These are phyloP conservation scores for Momotus momota DNA, from an alignment of 2,797 vertebrate genomes.

Conservation along the genomic window DNA sequence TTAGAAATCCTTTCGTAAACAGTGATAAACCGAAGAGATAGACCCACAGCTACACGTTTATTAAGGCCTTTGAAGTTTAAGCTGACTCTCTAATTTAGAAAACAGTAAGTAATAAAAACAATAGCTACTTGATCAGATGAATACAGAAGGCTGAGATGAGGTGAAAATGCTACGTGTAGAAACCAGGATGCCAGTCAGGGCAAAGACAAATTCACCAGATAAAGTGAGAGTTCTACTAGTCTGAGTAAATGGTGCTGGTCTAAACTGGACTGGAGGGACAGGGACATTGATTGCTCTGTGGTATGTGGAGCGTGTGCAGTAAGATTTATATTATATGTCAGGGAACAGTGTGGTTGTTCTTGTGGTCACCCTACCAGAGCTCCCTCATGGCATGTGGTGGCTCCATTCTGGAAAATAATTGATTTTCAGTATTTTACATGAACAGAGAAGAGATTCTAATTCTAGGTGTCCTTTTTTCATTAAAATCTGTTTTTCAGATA, in stretches of 20 bases:
- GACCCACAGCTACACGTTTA: neutral
- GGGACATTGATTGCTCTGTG: fast-evolving
- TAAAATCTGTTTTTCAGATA: neutral
- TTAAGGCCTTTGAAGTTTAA: neutral
- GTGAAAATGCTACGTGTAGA: neutral
- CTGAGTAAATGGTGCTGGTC: neutral
- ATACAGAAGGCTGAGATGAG: neutral
- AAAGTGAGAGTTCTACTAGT: neutral
- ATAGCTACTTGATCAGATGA: neutral
- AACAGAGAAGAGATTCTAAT: neutral
- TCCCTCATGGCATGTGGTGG: neutral
- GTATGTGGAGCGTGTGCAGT: neutral
- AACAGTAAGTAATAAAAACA: neutral
- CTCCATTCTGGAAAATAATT: neutral
- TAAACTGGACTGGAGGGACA: neutral
- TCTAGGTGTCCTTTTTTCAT: neutral
- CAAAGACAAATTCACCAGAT: fast-evolving
- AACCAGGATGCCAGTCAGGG: neutral
- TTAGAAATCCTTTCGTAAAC: neutral
- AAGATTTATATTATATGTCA: neutral
- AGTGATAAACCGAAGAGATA: neutral
- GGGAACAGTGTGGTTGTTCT: neutral
- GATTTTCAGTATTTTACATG: neutral
- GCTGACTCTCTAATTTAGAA: neutral
- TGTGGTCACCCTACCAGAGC: neutral